Conservation (phyloP, 2,888 invertebrate species). For the Oligia fasciuncula region DNA sequence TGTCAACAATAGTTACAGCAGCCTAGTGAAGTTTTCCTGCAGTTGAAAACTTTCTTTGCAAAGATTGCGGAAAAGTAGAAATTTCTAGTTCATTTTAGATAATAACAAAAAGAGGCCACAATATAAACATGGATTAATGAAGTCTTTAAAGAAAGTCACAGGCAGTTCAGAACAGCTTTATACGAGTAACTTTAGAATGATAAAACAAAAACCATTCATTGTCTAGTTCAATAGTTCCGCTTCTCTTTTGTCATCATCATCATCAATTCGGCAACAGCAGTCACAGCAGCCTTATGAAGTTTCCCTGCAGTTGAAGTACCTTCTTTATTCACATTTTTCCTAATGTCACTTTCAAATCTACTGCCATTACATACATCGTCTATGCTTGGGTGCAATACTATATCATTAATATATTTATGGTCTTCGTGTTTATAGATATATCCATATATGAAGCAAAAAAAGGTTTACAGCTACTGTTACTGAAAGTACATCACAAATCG, state of each 20-base stretch:
- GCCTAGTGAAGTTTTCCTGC: neutral
- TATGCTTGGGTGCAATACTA: neutral
- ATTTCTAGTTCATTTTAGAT: slow-evolving; percentile 1
- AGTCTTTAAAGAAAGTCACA: neutral
- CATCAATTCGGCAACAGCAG: neutral
- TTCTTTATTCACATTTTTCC: neutral
- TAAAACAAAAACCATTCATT: neutral
- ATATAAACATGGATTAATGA: neutral
- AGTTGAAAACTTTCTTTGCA: slow-evolving; percentile 1
- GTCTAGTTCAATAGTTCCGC: neutral
- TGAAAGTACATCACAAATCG: slow-evolving; percentile 35
- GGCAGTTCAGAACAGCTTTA: neutral
- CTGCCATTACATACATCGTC: neutral
- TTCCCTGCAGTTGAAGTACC: neutral
- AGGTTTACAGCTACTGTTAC: slow-evolving; percentile 30
- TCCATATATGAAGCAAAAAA: slow-evolving; percentile 15
- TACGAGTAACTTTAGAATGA: neutral
- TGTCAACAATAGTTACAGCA: neutral
- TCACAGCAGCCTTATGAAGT: neutral
- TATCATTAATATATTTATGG: slow-evolving; percentile 26
- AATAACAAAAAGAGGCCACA: neutral
- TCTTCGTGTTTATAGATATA: slow-evolving; percentile 26
- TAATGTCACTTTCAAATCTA: slow-evolving; percentile 11
- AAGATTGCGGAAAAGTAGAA: neutral
- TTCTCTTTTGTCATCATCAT: neutral